phyloP scores from a whole-genome alignment of 37 sponge, comb jelly and placozoan species.

The Aplysina aerophoba region DNA sequence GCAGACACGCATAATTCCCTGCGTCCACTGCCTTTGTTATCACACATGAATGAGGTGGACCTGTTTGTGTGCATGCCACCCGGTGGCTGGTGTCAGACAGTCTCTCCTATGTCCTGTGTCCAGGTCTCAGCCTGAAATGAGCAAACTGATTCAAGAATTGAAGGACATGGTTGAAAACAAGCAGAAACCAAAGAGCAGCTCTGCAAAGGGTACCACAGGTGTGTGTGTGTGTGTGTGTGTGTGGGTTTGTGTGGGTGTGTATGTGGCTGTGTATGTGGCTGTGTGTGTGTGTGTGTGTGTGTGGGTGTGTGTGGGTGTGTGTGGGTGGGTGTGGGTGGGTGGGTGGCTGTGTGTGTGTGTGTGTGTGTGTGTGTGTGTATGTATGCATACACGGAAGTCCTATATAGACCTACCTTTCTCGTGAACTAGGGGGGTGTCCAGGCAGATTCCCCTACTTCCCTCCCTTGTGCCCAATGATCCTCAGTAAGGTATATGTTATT shows the following conservation, averaged over 20 bases:
- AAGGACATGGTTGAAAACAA: constrained; percentile 63
- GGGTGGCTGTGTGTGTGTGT: neutral
- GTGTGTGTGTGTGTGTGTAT: constrained; percentile 7
- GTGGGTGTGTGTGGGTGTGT: neutral
- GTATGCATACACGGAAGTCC: neutral
- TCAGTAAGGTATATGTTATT: neutral
- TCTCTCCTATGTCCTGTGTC: neutral
- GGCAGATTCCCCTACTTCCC: neutral
- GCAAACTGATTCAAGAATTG: constrained; percentile 51
- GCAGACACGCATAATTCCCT: too few species aligned
- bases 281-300: too few species aligned
- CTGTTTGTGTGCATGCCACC: neutral
- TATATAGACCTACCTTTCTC: too few species aligned
- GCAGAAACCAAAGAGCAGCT: neutral
- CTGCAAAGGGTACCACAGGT: constrained; percentile 57
- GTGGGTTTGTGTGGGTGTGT: too few species aligned
- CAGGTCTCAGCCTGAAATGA: constrained; percentile 67
- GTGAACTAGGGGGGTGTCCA: too few species aligned
- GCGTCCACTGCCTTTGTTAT: too few species aligned
- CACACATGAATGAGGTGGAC: neutral
- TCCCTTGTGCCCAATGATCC: neutral
- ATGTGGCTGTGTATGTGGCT: too few species aligned
- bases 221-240: neutral
- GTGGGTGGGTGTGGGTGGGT: neutral
- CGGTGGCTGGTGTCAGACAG: neutral